Evolutionary conservation across 2,113 vertebrate genomes (phyloP).

Genomic region (Zapornia atra): DNA sequence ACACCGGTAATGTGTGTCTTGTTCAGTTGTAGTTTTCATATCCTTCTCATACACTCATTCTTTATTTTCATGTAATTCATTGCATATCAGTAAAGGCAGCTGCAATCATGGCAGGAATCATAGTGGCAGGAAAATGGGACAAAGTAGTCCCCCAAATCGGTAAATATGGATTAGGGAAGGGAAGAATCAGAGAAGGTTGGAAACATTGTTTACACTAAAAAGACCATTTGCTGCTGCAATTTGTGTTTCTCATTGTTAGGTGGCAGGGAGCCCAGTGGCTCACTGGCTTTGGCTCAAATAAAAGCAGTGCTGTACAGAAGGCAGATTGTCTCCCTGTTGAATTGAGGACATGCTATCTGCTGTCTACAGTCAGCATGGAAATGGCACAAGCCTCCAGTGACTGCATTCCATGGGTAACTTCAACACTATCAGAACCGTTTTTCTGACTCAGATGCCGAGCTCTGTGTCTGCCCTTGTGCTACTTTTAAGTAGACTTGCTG

Average conservation of each 20-base stretch:
- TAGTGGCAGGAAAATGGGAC: neutral
- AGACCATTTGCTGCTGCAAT: neutral
- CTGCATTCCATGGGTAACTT: neutral
- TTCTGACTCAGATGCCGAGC: fast-evolving
- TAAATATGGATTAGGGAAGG: neutral
- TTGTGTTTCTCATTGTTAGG: neutral
- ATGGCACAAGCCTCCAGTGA: neutral
- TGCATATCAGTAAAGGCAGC: neutral
- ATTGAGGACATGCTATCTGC: neutral
- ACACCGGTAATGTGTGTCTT: neutral
- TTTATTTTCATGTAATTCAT: neutral
- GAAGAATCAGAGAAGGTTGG: neutral
- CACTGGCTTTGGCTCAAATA: neutral
- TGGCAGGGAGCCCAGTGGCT: conserved; percentile 9
- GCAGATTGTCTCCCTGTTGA: neutral
- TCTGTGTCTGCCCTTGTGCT: neutral
- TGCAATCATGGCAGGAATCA: neutral
- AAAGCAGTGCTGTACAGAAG: neutral
- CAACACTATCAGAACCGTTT: neutral
- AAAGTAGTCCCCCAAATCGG: neutral
- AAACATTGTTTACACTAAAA: neutral
- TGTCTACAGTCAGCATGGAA: neutral
- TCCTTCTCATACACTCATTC: neutral
- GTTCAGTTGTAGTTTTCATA: neutral
- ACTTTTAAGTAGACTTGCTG: neutral